Evolutionary conservation across 2,888 invertebrate genomes (phyloP), one percentile per base, ranked within the genome.

Genomic region (Synanthedon vespiformis): DNA sequence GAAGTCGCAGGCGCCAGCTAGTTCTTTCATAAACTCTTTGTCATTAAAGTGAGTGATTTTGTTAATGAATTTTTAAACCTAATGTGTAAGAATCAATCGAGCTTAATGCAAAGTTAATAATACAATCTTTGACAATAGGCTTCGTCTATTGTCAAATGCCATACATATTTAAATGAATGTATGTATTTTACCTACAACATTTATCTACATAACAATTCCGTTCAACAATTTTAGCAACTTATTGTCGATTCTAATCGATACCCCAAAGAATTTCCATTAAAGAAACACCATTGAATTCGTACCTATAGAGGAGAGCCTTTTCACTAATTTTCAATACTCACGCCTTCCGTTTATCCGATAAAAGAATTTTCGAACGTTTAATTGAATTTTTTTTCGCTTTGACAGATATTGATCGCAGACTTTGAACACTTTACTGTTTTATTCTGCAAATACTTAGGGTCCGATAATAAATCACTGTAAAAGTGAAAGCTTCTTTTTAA

Each of bases 401-500:
- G 80, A 78, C 79, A 77, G 80, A 74, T 81, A 84, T 83, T 82
- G 82, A 83, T 83, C 74, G 77, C 63, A 67, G 69, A 67, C 64
- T 71, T 78, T 77, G 74, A 78, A 80, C 77, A 74, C 73, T 72
- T 75, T 71, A 72, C 73, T 79, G 78, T 82, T 80, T 79, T 70
- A 77, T 75, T 77, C 71, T 61, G 68, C 72, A 76, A 78, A 78
- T 76, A 81, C 76, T 77, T 75, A 69, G 57, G 64, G 63, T 61
- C 65, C 66, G 68, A 72, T 80, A 76, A 83, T 83, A 80, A 84
- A 84, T 82, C 77, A 80, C 75, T 61, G 68, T 51, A 66, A 68
- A 70, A 74, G 68, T 74, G 72, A 77, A 80, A 74, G 73, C 68
- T 63, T 68, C 69, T 75, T 76, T 79, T 77, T 72, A 77, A 77